These are phyloP conservation scores for Morpho achilles DNA, from an alignment of 2,888 invertebrate species.

Conservation along the genomic window DNA sequence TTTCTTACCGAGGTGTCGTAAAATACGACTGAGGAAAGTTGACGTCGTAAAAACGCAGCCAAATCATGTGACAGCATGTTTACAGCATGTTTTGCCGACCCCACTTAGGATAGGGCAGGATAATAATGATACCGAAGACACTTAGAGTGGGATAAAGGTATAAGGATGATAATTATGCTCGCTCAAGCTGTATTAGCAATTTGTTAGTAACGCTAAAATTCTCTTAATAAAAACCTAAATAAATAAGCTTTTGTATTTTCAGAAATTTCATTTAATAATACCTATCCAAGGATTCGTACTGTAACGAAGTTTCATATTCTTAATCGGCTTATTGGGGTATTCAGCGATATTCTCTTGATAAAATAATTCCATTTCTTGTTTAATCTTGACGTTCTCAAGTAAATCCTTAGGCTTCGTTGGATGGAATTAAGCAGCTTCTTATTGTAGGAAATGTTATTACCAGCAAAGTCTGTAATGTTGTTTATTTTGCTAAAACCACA, in stretches of 20 bases:
- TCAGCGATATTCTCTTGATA: slow-evolving; percentile 23
- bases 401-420: slow-evolving; percentile 26
- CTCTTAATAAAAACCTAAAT: not conserved
- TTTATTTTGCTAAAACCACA: slow-evolving; percentile 15
- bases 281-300: not conserved
- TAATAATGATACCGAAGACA: too few species aligned
- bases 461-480: slow-evolving; percentile 14
- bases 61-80: too few species aligned
- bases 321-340: slow-evolving; percentile 13
- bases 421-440: slow-evolving; percentile 27
- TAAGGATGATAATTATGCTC: too few species aligned
- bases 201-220: too few species aligned
- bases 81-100: too few species aligned
- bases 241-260: slow-evolving; percentile 1
- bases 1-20: too few species aligned
- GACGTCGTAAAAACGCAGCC: too few species aligned
- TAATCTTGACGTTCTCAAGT: slow-evolving; percentile 27
- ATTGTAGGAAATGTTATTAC: slow-evolving; percentile 27
- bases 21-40: too few species aligned
- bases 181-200: too few species aligned
- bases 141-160: too few species aligned
- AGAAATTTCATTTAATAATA: not conserved
- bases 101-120: too few species aligned
- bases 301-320: slow-evolving; percentile 9
- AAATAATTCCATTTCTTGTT: slow-evolving; percentile 26